Evolutionary conservation across 1,140 invertebrate species (phyloP).

Genomic region (Eubasilissa regina): DNA sequence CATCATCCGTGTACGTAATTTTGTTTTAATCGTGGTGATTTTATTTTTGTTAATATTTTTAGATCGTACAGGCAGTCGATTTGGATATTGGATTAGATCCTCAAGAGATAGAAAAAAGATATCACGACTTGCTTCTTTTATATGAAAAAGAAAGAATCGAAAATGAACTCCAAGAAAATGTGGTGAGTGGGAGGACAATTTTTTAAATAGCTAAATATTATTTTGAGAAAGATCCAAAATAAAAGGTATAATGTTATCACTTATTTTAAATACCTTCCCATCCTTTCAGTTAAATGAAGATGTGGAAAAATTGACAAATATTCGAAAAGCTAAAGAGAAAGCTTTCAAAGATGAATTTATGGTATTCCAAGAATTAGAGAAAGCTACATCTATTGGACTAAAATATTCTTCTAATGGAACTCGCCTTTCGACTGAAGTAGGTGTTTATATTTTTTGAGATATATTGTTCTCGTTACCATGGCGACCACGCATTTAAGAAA

Average conservation of each 20-base stretch:
- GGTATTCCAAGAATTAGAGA: constrained; percentile 63
- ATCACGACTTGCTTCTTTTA: constrained; percentile 15
- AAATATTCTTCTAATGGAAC: constrained; percentile 69
- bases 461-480: constrained; percentile 13
- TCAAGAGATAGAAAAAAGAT: constrained; percentile 31
- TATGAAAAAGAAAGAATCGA: constrained; percentile 40
- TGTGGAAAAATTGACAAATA: neutral
- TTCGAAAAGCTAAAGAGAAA: neutral
- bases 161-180: constrained; percentile 6
- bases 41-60: neutral
- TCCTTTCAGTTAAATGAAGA: constrained; percentile 30
- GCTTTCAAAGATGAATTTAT: constrained; percentile 61
- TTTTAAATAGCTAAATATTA: constrained; percentile 2
- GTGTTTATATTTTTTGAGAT: constrained; percentile 34
- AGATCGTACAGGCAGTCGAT: neutral
- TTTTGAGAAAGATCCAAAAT: no score
- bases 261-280: no score
- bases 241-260: no score
- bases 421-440: constrained; percentile 67
- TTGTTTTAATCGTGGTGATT: no score
- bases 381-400: constrained; percentile 64
- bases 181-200: constrained; percentile 1
- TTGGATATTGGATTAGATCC: neutral
- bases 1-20: no score
- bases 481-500: neutral